Evolutionary conservation across 64 coral and sea anemone genomes (phyloP).

Genomic region (Pocillopora verrucosa): DNA sequence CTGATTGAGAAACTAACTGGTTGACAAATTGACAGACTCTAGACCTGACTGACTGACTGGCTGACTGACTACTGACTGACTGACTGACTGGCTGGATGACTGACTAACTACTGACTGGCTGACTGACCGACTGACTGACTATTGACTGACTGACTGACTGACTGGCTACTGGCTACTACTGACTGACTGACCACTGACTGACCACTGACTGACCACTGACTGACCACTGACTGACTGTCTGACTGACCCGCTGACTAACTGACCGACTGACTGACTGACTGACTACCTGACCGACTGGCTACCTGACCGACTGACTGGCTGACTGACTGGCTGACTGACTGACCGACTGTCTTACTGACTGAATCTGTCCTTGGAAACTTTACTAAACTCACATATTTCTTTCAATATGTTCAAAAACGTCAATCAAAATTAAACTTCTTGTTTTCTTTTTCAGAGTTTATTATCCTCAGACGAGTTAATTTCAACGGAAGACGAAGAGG

Average conservation of each 20-base stretch:
- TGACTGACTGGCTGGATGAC: background rate
- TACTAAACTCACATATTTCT: too few species aligned
- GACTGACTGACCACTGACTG: too few species aligned
- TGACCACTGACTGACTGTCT: too few species aligned
- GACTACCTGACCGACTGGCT: too few species aligned
- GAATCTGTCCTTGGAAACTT: background rate
- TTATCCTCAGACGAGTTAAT: slow-evolving; percentile 21
- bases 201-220: background rate
- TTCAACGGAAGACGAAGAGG: slow-evolving; percentile 44
- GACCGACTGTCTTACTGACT: too few species aligned
- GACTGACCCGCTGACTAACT: too few species aligned
- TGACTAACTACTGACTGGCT: background rate
- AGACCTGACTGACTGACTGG: background rate
- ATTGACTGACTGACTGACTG: background rate
- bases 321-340: background rate
- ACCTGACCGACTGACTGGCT: background rate
- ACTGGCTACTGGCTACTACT: too few species aligned
- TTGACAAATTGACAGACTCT: background rate
- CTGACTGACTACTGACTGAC: background rate
- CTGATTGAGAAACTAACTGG: background rate
- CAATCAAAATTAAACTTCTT: background rate
- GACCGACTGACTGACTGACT: too few species aligned
- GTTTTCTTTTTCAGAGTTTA: background rate
- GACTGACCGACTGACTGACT: background rate
- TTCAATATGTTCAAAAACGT: background rate